A percentile compares a stretch with the other conserved stretches of the same genome.
phyloP scores from a whole-genome alignment of 1,140 invertebrate genomes.

The Oreohelix idahoensis region DNA sequence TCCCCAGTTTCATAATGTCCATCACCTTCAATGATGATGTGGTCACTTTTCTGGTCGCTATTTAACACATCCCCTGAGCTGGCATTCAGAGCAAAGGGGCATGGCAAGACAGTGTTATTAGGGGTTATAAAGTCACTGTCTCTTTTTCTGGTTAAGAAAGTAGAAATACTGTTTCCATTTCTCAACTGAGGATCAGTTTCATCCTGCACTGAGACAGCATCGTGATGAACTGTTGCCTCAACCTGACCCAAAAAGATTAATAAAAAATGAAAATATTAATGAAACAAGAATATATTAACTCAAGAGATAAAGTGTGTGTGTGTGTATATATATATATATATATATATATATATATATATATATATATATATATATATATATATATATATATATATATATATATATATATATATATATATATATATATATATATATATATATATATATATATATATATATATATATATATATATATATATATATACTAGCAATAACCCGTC shows the following conservation, averaged over 20 bases:
- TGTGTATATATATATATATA: no score
- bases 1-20: not conserved
- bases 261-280: not conserved
- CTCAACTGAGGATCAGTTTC: not conserved
- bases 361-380: no score
- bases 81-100: not conserved
- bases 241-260: constrained; percentile 23
- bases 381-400: no score
- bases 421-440: no score
- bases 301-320: no score
- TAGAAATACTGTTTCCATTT: constrained; percentile 36
- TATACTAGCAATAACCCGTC: no score
- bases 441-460: no score
- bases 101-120: not conserved
- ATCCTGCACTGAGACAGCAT: constrained; percentile 18
- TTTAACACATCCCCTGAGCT: not conserved
- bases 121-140: constrained; percentile 30
- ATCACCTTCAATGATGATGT: not conserved
- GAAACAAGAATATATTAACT: no score
- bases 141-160: constrained; percentile 30
- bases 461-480: no score
- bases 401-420: no score
- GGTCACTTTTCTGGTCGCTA: not conserved
- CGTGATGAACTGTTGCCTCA: constrained; percentile 36
- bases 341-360: no score